Conservation (phyloP, 2,888 invertebrate species). For the Chironomus riparius region DNA sequence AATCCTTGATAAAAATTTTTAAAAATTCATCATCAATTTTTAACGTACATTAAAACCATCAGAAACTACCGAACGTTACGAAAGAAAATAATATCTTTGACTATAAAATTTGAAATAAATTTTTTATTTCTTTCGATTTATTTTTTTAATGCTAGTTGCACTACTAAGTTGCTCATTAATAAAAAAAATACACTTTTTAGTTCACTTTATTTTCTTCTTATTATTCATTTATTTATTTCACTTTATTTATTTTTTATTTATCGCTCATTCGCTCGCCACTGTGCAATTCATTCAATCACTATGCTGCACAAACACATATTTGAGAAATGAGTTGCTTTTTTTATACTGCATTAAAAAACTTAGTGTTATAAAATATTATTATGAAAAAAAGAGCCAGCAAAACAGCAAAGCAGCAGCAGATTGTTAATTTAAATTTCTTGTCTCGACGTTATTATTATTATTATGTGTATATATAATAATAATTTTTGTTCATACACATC, state of each 20-base stretch:
- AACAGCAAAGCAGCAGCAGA: not conserved
- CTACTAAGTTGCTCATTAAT: too few relatives aligned
- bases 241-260: not conserved
- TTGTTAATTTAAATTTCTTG: constrained; percentile 16
- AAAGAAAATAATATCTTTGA: too few relatives aligned
- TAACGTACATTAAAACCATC: too few relatives aligned
- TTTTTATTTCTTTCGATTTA: too few relatives aligned
- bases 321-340: not conserved
- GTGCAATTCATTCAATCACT: not conserved
- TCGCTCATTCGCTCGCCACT: not conserved
- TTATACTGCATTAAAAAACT: not conserved
- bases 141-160: too few relatives aligned
- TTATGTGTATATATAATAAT: not conserved
- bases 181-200: too few relatives aligned
- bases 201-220: not conserved
- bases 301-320: not conserved
- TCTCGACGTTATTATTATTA: not conserved
- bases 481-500: constrained; percentile 17
- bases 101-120: too few relatives aligned
- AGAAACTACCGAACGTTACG: too few relatives aligned
- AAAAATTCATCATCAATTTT: too few relatives aligned
- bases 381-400: not conserved
- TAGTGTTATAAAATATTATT: not conserved
- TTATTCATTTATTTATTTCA: not conserved
- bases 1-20: too few relatives aligned